Percentiles rank a stretch among this genome's conserved stretches.
Evolutionary conservation across 2,888 invertebrate species (phyloP).

Genomic region (Himalopsyche tibetana): DNA sequence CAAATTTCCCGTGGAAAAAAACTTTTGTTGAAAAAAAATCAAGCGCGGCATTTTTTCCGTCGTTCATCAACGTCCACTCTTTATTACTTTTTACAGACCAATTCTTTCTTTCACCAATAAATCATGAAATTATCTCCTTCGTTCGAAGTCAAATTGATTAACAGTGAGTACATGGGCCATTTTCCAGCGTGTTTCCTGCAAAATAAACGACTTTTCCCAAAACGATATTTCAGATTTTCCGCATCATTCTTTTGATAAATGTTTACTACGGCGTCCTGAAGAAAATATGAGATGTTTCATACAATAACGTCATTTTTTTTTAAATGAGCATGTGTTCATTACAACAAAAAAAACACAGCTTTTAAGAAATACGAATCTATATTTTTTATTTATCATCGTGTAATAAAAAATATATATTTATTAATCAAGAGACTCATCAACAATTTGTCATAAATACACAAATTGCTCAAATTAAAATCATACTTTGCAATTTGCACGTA

Average conservation of each 20-base stretch:
- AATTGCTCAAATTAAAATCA: no score
- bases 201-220: conserved; percentile 62
- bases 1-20: conserved; percentile 2
- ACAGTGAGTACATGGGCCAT: conserved; percentile 63
- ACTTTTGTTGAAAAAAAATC: conserved; percentile 45
- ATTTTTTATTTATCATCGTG: no score
- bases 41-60: conserved; percentile 43
- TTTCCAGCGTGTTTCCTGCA: conserved; percentile 61
- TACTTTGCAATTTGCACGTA: no score
- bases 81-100: conserved; percentile 62
- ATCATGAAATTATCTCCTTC: conserved; percentile 62
- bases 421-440: no score
- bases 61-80: conserved; percentile 59
- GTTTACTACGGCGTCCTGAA: conserved; percentile 58
- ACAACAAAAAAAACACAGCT: background rate
- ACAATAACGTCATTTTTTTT: conserved; percentile 25
- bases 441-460: no score
- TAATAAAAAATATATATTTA: no score
- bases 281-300: conserved; percentile 59
- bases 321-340: conserved; percentile 1
- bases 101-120: conserved; percentile 59
- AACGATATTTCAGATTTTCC: conserved; percentile 65
- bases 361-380: no score
- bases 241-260: conserved; percentile 66
- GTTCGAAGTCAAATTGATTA: conserved; percentile 64